Evolutionary conservation across 2,113 vertebrate species (phyloP), one percentile per base, ranked within the genome.

Genomic region (Sinocyclocheilus anophthalmus): DNA sequence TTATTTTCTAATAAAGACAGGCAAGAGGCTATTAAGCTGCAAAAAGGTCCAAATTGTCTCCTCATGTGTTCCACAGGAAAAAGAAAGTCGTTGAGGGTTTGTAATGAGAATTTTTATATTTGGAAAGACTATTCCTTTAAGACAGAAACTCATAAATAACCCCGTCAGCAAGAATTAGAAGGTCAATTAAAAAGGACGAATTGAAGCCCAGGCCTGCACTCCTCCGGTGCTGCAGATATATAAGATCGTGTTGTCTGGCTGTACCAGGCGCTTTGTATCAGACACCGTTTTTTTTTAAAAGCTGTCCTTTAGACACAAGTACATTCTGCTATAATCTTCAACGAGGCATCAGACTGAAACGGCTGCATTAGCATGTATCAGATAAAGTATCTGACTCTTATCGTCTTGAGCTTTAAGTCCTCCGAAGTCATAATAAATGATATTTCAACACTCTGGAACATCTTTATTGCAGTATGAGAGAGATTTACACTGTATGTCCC

Each of bases 151-250:
- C 13, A 65, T 65, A 45, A 81, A 65, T 65, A 81, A 81, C 39
- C 14, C 39, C 3, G 61, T 81, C 78, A 81, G 78, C 78, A 81
- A 81, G 14, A 81, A 45, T 53, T 81, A 65, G 57, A 81, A 81
- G 78, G 78, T 81, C 78, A 81, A 81, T 81, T 81, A 81, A 39
- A 81, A 65, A 65, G 57, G 78, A 65, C 39, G 59, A 65, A 81
- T 30, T 81, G 59, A 20, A 81, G 59, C 78, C n/a, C 59, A 81
- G 22, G 59, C 48, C 78, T 45, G 78, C 39, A 20, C 59, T 81
- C 14, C 59, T 65, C 78, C 78, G 48, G 78, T 65, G 13, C 59
- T 81, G 78, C 78, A 81, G 59, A 81, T 45, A 81, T 48, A 81
- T 45, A 45, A 65, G 78, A 81, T 45, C 4, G 1, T 45, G n/a